These are phyloP conservation scores for Bradynema listronoti DNA, from an alignment of 1,140 invertebrate genomes.

Conservation along the genomic window DNA sequence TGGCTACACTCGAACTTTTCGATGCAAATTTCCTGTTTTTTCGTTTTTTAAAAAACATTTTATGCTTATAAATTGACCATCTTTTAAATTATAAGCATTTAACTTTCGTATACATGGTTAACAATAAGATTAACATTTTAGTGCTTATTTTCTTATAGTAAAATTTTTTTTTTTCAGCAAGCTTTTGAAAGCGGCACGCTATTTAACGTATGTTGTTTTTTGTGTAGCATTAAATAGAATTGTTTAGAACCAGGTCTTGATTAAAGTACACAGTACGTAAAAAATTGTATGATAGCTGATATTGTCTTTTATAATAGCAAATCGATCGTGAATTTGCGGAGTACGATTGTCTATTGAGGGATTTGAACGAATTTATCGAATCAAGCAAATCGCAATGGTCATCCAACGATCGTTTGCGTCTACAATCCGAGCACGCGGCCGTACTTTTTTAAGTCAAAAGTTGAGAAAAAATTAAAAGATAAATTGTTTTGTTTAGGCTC, in stretches of 20 bases:
- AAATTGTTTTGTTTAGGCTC: slow-evolving; percentile 30
- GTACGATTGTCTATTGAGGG: slow-evolving; percentile 41
- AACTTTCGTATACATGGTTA: too few relatives aligned
- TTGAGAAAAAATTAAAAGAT: slow-evolving; percentile 4
- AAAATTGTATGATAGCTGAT: neutral
- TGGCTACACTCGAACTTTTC: too few relatives aligned
- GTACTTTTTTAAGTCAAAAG: slow-evolving; percentile 8
- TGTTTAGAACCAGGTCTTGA: neutral
- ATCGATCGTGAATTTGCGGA: slow-evolving; percentile 44
- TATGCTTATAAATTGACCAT: too few relatives aligned
- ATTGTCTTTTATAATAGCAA: too few relatives aligned
- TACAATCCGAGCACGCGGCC: slow-evolving; percentile 46
- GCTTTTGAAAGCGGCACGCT: slow-evolving; percentile 41
- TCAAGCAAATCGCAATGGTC: slow-evolving; percentile 36
- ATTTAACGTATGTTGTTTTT: slow-evolving; percentile 33
- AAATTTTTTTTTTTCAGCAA: slow-evolving; percentile 37
- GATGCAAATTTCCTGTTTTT: neutral
- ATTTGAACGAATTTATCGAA: slow-evolving; percentile 43
- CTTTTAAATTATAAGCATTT: too few relatives aligned
- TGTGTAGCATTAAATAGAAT: neutral
- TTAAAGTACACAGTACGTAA: neutral
- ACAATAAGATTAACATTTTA: too few relatives aligned
- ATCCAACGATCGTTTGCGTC: slow-evolving; percentile 41
- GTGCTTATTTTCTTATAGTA: slow-evolving; percentile 4
- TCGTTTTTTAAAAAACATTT: neutral